A percentile compares a stretch with the other conserved stretches of the same genome.
Evolutionary conservation across 2,797 vertebrate genomes (phyloP).

Genomic region (Dendrocincla tyrannina): DNA sequence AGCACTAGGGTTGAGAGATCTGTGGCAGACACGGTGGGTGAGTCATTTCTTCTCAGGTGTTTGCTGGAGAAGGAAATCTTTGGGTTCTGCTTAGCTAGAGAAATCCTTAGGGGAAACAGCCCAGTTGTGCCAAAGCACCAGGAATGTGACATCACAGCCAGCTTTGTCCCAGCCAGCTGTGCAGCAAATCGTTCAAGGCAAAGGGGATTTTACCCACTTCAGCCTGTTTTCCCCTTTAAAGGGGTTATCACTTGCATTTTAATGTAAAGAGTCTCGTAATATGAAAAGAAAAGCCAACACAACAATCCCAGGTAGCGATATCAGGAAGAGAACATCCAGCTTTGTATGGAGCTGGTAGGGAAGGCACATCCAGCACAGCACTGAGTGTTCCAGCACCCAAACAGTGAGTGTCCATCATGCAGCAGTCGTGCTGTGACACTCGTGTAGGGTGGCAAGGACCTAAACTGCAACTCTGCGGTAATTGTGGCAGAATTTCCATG

Average conservation of each 20-base stretch:
- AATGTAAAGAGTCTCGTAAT: background rate
- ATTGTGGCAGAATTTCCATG: background rate
- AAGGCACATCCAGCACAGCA: background rate
- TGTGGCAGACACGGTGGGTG: background rate
- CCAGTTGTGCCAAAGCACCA: background rate
- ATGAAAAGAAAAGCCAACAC: background rate
- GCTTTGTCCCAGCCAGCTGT: background rate
- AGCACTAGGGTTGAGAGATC: background rate
- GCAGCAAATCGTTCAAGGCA: background rate
- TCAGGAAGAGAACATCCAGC: background rate
- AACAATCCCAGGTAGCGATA: background rate
- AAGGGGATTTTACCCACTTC: background rate
- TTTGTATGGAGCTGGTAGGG: background rate
- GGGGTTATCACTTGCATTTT: background rate
- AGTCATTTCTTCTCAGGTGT: conserved; percentile 50
- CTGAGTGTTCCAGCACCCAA: background rate
- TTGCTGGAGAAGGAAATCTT: conserved; percentile 33
- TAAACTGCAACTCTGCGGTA: background rate
- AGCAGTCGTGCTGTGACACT: background rate
- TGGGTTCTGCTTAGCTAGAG: conserved; percentile 25
- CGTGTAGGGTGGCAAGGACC: background rate
- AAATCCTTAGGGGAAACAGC: background rate
- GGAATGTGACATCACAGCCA: background rate
- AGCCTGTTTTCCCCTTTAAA: background rate
- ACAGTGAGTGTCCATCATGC: background rate